phyloP scores from a whole-genome alignment of 2,113 vertebrate species.

The Monarcha castaneiventris region DNA sequence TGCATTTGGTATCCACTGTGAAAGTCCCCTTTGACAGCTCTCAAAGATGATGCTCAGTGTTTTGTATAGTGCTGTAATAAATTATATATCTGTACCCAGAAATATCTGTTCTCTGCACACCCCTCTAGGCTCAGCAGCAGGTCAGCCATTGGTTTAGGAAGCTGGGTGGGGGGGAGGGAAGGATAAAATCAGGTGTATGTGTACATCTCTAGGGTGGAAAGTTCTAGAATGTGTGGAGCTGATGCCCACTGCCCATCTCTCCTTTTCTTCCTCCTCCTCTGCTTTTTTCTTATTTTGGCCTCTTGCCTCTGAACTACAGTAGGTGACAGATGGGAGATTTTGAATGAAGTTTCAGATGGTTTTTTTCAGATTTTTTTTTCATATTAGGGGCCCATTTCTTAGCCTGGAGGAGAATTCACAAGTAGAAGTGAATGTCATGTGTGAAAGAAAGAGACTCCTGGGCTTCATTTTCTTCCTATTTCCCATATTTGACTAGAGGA shows the following conservation, averaged over 20 bases:
- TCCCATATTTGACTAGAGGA: neutral
- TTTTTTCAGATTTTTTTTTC: neutral
- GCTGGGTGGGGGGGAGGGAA: fast-evolving
- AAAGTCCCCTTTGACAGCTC: neutral
- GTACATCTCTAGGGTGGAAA: neutral
- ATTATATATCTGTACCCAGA: neutral
- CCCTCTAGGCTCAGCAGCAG: neutral
- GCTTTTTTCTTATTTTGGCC: neutral
- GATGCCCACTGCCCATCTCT: neutral
- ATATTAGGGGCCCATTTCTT: neutral
- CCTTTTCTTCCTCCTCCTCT: neutral
- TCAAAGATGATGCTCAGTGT: neutral
- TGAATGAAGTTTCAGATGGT: neutral
- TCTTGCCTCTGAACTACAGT: neutral
- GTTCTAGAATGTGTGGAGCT: neutral
- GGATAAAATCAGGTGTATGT: neutral
- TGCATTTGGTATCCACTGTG: neutral
- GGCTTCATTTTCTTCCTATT: neutral
- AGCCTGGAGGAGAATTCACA: neutral
- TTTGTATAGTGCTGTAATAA: neutral
- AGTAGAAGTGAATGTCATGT: neutral
- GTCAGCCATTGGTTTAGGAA: neutral
- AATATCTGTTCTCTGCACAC: neutral
- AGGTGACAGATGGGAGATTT: neutral
- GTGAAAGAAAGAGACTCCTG: neutral